Conservation (phyloP, 64 coral and sea anemone species). For the Anthopleura sola region DNA sequence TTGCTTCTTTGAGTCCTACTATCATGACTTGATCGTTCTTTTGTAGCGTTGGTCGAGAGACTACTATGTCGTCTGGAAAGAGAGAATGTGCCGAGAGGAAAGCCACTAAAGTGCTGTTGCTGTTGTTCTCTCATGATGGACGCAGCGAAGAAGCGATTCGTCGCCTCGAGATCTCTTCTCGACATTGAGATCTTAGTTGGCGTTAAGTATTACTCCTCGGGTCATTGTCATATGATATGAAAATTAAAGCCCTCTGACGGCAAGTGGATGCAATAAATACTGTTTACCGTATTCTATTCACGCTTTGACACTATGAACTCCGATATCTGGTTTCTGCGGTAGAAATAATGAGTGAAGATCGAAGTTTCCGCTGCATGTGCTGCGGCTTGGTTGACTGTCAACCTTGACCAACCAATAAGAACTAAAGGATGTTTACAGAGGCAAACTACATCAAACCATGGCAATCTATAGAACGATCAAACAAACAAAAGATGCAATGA, state of each 20-base stretch:
- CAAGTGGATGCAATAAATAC: background rate
- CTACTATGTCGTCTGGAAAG: background rate
- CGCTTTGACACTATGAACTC: background rate
- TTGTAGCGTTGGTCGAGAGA: background rate
- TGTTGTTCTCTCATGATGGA: conserved; percentile 14
- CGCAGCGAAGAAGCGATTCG: background rate
- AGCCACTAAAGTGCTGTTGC: background rate
- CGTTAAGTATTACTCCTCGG: background rate
- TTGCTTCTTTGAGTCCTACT: conserved; percentile 33
- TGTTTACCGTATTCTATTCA: background rate
- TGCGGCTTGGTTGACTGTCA: background rate
- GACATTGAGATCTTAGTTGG: conserved; percentile 3
- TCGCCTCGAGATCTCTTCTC: background rate
- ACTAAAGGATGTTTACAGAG: background rate
- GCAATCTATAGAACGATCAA: background rate
- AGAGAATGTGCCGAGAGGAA: background rate
- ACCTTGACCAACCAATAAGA: background rate
- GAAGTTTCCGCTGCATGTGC: background rate
- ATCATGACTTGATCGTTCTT: background rate
- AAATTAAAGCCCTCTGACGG: background rate
- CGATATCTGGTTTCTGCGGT: background rate
- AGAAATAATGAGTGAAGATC: background rate
- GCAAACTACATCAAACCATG: background rate
- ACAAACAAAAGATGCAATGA: background rate
- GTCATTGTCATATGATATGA: conserved; percentile 9